A percentile compares a stretch with the other conserved stretches of the same genome.
phyloP scores from a whole-genome alignment of 2,888 invertebrate genomes.

The Mimas tiliae region DNA sequence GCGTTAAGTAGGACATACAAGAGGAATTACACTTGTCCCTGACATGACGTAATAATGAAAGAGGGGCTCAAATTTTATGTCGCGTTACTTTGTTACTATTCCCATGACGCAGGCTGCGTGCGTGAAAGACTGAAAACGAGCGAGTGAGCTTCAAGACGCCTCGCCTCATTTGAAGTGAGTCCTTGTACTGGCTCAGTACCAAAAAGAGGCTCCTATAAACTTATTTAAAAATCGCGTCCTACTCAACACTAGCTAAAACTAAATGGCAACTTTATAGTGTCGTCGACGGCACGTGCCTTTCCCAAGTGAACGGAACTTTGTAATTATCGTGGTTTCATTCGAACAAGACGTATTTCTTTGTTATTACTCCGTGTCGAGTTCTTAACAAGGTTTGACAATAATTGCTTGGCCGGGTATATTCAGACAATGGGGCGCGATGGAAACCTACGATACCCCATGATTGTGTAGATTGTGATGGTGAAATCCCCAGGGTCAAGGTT shows the following conservation, averaged over 20 bases:
- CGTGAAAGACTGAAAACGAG: too few relatives aligned
- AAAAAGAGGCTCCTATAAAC: too few relatives aligned
- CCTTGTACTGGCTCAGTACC: too few relatives aligned
- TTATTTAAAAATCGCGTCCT: too few relatives aligned
- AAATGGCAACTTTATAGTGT: not conserved
- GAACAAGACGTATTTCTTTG: conserved; percentile 29
- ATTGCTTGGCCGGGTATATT: conserved; percentile 36
- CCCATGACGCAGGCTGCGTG: too few relatives aligned
- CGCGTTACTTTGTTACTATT: too few relatives aligned
- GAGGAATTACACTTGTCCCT: too few relatives aligned
- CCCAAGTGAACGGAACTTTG: not conserved
- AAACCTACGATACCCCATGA: conserved; percentile 41
- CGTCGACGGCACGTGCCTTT: not conserved
- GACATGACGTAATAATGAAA: too few relatives aligned
- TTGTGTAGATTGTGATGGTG: conserved; percentile 40
- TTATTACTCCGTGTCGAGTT: conserved; percentile 32
- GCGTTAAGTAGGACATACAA: too few relatives aligned
- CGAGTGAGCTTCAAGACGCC: too few relatives aligned
- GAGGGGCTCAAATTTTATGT: too few relatives aligned
- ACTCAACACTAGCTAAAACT: not conserved
- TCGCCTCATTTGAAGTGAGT: too few relatives aligned
- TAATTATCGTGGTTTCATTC: conserved; percentile 16
- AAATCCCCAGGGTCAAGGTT: conserved; percentile 45
- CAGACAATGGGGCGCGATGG: conserved; percentile 46
- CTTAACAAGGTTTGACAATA: conserved; percentile 49